A percentile compares a stretch with the other conserved stretches of the same genome.
phyloP scores from a whole-genome alignment of 2,113 vertebrate genomes.

The Macrotis lagotis region DNA sequence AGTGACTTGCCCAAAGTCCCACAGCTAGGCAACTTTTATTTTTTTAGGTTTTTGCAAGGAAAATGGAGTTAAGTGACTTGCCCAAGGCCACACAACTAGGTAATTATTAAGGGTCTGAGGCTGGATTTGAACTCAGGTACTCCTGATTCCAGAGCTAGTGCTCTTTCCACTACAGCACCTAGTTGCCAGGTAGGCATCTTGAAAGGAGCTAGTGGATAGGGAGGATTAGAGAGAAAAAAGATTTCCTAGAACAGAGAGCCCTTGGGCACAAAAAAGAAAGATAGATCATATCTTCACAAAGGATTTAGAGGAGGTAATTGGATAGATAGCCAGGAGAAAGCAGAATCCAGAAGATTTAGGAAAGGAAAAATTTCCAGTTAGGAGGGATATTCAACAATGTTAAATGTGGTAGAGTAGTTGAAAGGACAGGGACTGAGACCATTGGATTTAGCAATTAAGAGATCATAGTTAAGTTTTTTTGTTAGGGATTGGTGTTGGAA shows the following conservation, averaged over 20 bases:
- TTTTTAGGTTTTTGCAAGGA: no score
- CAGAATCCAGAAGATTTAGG: background rate
- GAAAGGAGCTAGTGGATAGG: background rate
- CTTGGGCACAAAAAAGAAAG: background rate
- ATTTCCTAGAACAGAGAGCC: background rate
- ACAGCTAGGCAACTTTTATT: no score
- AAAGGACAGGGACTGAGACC: background rate
- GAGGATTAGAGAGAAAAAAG: background rate
- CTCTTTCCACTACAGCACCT: no score
- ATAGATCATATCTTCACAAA: background rate
- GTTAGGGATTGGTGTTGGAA: background rate
- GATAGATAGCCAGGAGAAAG: background rate
- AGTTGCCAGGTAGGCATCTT: background rate
- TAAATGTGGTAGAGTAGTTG: background rate
- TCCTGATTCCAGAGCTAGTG: no score
- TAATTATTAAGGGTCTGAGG: no score
- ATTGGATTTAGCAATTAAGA: background rate
- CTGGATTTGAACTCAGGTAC: no score
- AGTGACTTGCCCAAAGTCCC: no score
- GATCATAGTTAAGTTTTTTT: background rate
- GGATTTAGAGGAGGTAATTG: background rate
- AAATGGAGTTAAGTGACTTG: no score
- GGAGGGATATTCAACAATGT: background rate
- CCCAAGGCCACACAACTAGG: no score
- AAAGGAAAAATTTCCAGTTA: background rate